These are phyloP conservation scores for Iselma pallidipennis DNA, from an alignment of 2,888 invertebrate species.

Conservation along the genomic window DNA sequence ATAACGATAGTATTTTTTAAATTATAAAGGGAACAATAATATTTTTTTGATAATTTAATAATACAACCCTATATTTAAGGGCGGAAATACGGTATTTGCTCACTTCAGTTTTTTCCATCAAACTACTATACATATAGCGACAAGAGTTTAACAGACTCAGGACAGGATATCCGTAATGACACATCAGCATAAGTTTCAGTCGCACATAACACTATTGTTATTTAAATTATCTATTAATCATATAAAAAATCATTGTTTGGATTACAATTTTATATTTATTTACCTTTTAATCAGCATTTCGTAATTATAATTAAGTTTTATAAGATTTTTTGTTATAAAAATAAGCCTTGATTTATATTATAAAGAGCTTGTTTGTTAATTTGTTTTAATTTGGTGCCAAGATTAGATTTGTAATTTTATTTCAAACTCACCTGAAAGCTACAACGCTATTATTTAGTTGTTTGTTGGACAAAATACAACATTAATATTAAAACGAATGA, in stretches of 20 bases:
- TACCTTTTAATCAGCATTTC: not conserved
- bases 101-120: not conserved
- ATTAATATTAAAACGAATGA: not conserved
- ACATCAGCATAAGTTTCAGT: too few species aligned
- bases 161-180: constrained; percentile 7
- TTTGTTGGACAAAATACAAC: not conserved
- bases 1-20: too few species aligned
- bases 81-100: constrained; percentile 1
- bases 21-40: too few species aligned
- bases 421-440: not conserved
- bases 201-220: constrained; percentile 2
- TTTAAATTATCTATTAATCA: not conserved
- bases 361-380: too few species aligned
- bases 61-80: not conserved
- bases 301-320: too few species aligned
- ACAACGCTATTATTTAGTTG: not conserved
- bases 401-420: not conserved
- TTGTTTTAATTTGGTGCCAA: not conserved
- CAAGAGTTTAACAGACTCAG: constrained; percentile 1
- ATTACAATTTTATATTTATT: not conserved
- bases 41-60: not conserved
- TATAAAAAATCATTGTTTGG: too few species aligned
- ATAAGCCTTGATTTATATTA: too few species aligned
- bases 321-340: not conserved
- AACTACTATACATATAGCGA: not conserved